Base-by-base conservation (phyloP, 2,888 invertebrate genomes). In the Epistrophe grossulariae region DNA sequence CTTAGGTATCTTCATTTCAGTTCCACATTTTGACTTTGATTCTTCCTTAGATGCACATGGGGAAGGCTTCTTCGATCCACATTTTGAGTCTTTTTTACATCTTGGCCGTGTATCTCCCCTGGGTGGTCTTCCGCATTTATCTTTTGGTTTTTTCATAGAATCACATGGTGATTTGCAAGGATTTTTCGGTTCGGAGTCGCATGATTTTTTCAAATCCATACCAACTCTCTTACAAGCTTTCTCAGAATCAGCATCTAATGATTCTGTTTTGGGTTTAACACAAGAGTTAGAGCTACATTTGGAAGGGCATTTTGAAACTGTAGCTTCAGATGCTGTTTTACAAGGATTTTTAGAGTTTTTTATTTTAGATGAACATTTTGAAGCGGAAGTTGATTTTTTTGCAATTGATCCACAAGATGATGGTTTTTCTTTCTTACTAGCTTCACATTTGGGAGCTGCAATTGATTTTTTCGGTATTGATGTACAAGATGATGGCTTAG, bases 211-310 rank as follows among this genome's bases (percentile, higher is more conserved):
- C 8, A 19, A 10, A 10, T 11, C 24, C 5, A 40, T 55, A 8
- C 52, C 43, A 13, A 60, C 66, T 35, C 80, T 81, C 28, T 55
- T 48, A 17, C 80, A 81, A 17, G 76, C 76, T 38, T 80, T 73
- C 31, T 59, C 13, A 11, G 50, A 55, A 13, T 66, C 71, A 31
- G n/a, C 19, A 31, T 28, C n/a, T 13, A 5, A 8, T 13, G 38
- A 13, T 52, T 35, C 9, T 9, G 4, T 24, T 43, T 57, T 10
- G 11, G 35, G 3, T 6, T 74, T 19, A 1, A 24, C 4, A 35
- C 24, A 31, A 9, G 35, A 15, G 19, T 74, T 81, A 0, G 52
- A 38, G 3, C 79, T 72, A 19, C 72, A 38, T n/a, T 77, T 68
- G 6, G 52, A 57, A 2, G 43, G 17, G 9, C 59, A 64, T 28